Conservation (phyloP, 2,113 vertebrate species). For the Pelecanoides urinatrix region DNA sequence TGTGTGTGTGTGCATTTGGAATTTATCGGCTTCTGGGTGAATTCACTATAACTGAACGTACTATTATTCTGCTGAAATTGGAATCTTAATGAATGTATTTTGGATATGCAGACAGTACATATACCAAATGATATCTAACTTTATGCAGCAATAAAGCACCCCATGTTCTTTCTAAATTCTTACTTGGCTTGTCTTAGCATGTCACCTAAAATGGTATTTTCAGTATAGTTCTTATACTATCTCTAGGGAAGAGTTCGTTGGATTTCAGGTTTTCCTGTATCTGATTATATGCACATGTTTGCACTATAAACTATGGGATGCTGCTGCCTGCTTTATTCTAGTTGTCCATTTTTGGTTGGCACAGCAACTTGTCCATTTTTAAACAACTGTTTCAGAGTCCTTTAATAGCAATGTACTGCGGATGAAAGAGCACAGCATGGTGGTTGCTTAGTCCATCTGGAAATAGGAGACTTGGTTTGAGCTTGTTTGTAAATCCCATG, state of each 20-base stretch:
- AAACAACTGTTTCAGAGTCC: slow-evolving; percentile 2
- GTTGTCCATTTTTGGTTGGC: slow-evolving; percentile 30
- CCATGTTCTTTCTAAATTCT: background rate
- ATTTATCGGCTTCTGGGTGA: background rate
- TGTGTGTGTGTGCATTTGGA: background rate
- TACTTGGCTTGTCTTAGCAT: background rate
- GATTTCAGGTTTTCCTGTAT: background rate
- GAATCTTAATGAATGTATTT: background rate
- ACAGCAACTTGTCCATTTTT: slow-evolving; percentile 21
- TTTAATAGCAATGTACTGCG: slow-evolving; percentile 5
- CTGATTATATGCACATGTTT: background rate
- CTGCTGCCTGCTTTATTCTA: background rate
- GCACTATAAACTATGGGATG: background rate
- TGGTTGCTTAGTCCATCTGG: background rate
- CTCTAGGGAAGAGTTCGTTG: background rate
- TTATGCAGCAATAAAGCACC: background rate
- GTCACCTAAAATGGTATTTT: background rate
- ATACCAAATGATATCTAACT: background rate
- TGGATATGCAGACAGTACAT: background rate
- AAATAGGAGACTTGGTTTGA: background rate
- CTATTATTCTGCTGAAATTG: background rate
- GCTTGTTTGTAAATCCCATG: background rate
- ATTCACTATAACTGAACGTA: background rate
- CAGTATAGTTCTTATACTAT: background rate
- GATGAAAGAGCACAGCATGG: background rate